Base-by-base conservation (phyloP, 2,113 vertebrate genomes). In the Octodon degus region DNA sequence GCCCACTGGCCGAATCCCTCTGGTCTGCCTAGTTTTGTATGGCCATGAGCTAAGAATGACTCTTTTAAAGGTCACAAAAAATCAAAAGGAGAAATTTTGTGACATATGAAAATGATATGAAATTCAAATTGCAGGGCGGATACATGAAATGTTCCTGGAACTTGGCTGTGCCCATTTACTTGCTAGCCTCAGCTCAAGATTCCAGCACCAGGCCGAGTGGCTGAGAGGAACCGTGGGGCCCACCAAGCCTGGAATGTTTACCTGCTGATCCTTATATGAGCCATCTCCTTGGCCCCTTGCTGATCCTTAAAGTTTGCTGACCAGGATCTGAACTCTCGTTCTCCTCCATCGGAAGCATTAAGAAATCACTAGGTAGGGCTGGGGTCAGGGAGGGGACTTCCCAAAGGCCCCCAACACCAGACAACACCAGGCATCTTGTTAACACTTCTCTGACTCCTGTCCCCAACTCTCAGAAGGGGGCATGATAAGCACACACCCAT, bases 91-190 rank as follows among this genome's bases (percentile, higher is more conserved):
- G 55, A 89, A 95, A 88, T 90, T 77, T 55, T 58, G 16, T 50
- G 37, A 85, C 40, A 9, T 25, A 20, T 53, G 62, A 84, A 95
- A 95, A 77, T n/a, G 2, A 32, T 1, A n/a, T 14, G 8, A 55
- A 53, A 93, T 81, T 40, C 80, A n/a, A 62, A 88, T 84, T 55
- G 65, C 37, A 24, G 60, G 7, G 3, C 37, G 25, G n/a, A 4
- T n/a, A 32, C 89, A 77, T 43, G 6, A 40, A 50, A 37, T 14
- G 19, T 11, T 19, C 5, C 11, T 40, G 50, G 62, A 37, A 12
- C 50, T 14, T 5, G 19, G 62, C 53, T 25, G 0, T 0, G 8
- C 27, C 53, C 0, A 0, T 47, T 63, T 60, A 19, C 25, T 74
- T 13, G 19, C 7, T 24, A 3, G 43, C 0, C 0, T 77, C 82